These are phyloP conservation scores for Teleogryllus occipitalis DNA, from an alignment of 1,140 invertebrate genomes.

Conservation along the genomic window DNA sequence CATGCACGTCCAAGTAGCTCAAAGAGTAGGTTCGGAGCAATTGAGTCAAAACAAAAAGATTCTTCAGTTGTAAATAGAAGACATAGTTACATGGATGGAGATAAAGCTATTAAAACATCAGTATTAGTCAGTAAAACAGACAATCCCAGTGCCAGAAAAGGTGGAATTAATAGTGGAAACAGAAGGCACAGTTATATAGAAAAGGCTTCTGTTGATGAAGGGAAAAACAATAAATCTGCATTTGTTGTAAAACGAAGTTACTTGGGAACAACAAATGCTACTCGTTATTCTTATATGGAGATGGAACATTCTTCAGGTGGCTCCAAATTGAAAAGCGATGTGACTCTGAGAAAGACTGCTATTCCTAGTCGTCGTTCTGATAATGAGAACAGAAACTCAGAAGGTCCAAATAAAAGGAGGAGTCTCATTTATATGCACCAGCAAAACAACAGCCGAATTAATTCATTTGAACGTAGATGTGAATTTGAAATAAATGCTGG, in stretches of 20 bases:
- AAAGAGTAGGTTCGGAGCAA: background rate
- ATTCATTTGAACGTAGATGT: background rate
- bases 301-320: background rate
- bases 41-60: background rate
- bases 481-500: background rate
- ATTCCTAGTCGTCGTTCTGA: too few relatives aligned
- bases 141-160: background rate
- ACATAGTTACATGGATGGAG: constrained; percentile 15
- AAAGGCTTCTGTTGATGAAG: background rate
- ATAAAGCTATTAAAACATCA: constrained; percentile 6
- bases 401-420: background rate
- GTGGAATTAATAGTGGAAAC: background rate
- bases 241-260: background rate
- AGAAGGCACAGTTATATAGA: constrained; percentile 9
- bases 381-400: too few relatives aligned
- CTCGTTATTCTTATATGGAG: background rate
- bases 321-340: too few relatives aligned
- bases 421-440: background rate
- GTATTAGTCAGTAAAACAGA: background rate
- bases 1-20: background rate
- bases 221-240: background rate
- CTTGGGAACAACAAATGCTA: background rate
- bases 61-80: background rate
- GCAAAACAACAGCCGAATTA: background rate
- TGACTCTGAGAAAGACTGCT: too few relatives aligned